A percentile compares a stretch with the other conserved stretches of the same genome.
Evolutionary conservation across 2,888 invertebrate genomes (phyloP).

Genomic region (Melieria crassipennis): DNA sequence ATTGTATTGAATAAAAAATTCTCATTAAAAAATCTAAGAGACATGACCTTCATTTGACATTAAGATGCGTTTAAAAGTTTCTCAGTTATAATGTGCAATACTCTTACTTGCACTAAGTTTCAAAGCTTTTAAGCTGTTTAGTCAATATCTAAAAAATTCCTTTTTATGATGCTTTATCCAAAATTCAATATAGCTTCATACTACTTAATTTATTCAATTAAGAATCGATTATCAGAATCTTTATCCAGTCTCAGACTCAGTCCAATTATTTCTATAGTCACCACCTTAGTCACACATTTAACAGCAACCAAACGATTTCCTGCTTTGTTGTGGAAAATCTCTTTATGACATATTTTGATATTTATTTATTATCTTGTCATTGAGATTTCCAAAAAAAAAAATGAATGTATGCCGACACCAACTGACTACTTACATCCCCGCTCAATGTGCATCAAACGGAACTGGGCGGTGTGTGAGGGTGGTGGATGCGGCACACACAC

Average conservation of each 20-base stretch:
- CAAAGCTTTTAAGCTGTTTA: too few relatives aligned
- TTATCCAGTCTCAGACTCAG: not conserved
- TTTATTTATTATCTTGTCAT: slow-evolving; percentile 63
- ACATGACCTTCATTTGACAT: too few relatives aligned
- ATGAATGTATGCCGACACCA: slow-evolving; percentile 12
- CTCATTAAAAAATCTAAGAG: too few relatives aligned
- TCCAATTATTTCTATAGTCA: not conserved
- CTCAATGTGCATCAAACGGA: not conserved
- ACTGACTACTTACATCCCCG: not conserved
- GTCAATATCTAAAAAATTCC: too few relatives aligned
- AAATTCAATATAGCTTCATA: too few relatives aligned
- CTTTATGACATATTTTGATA: slow-evolving; percentile 63
- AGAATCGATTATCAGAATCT: not conserved
- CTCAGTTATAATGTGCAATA: too few relatives aligned
- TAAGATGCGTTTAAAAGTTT: too few relatives aligned
- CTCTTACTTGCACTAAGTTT: too few relatives aligned
- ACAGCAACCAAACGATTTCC: slow-evolving; percentile 30
- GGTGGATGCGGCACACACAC: not conserved
- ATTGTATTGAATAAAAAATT: too few relatives aligned
- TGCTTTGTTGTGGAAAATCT: slow-evolving; percentile 46
- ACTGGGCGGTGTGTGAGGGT: not conserved
- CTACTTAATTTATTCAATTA: too few relatives aligned
- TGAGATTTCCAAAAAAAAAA: slow-evolving; percentile 38
- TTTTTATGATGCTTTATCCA: too few relatives aligned
- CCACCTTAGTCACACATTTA: not conserved